These are phyloP conservation scores for Cryptomyrus ogoouensis DNA, from an alignment of 2,113 vertebrate species.

Conservation along the genomic window DNA sequence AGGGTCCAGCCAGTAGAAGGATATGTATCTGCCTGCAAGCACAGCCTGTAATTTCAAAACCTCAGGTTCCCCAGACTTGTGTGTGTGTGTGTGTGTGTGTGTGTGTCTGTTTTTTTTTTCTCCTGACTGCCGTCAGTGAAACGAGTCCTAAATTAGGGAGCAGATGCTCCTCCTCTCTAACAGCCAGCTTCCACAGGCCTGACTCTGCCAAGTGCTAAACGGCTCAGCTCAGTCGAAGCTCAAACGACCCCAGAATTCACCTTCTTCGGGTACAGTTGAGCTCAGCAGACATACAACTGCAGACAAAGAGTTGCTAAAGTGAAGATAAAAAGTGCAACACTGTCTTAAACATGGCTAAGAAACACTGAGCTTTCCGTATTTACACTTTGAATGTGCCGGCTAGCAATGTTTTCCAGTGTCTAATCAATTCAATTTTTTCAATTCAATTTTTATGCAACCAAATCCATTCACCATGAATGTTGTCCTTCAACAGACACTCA, in stretches of 20 bases:
- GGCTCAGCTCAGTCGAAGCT: not conserved
- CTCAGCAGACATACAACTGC: not conserved
- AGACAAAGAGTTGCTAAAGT: not conserved
- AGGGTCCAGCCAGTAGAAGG: constrained; percentile 36
- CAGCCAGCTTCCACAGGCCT: constrained; percentile 25
- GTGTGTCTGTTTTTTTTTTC: constrained; percentile 10
- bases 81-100: not conserved
- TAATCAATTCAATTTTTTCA: not conserved
- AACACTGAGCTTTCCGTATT: not conserved
- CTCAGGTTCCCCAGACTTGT: constrained; percentile 30
- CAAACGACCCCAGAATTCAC: not conserved
- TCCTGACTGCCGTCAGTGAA: constrained; percentile 36
- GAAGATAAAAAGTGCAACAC: not conserved
- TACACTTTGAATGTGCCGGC: not conserved
- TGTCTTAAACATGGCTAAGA: not conserved
- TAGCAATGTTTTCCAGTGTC: not conserved
- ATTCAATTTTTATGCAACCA: not conserved
- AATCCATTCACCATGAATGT: not conserved
- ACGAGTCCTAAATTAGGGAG: constrained; percentile 38
- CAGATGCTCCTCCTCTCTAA: constrained; percentile 35
- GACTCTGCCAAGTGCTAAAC: not conserved
- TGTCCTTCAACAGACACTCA: not conserved
- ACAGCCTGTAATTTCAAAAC: constrained; percentile 44
- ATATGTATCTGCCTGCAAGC: constrained; percentile 31
- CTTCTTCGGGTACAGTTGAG: not conserved